phyloP scores from a whole-genome alignment of 2,888 invertebrate species.

The Hofmannophila pseudospretella region DNA sequence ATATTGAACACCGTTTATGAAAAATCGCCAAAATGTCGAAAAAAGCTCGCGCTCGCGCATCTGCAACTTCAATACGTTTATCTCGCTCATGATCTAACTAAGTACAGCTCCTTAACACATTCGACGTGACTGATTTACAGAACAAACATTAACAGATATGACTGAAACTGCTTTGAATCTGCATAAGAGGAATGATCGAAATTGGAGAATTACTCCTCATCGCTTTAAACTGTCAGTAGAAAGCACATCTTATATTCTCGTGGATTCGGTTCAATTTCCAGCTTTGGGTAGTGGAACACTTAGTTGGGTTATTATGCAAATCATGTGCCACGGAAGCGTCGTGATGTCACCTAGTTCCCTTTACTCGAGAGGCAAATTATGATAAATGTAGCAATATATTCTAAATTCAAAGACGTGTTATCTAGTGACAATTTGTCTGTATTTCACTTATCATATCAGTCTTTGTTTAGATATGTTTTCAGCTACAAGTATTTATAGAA shows the following conservation, averaged over 20 bases:
- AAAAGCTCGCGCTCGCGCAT: too few relatives aligned
- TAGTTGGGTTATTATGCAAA: conserved; percentile 69
- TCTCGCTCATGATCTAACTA: too few relatives aligned
- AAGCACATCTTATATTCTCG: conserved; percentile 14
- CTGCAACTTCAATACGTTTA: too few relatives aligned
- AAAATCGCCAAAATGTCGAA: too few relatives aligned
- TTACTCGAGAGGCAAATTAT: conserved; percentile 62
- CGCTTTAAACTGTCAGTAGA: conserved; percentile 19
- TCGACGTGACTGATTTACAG: conserved; percentile 1
- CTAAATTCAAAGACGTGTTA: conserved; percentile 14
- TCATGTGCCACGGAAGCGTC: conserved; percentile 60
- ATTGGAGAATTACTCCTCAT: conserved; percentile 32
- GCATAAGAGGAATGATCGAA: conserved; percentile 60
- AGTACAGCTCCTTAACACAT: background rate
- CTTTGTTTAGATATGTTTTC: too few relatives aligned
- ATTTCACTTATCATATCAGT: background rate
- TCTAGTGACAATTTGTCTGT: conserved; percentile 2
- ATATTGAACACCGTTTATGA: too few relatives aligned
- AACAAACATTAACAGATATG: conserved; percentile 33
- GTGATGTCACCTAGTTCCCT: conserved; percentile 60
- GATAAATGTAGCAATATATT: conserved; percentile 39
- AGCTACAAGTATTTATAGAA: too few relatives aligned
- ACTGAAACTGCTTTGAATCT: conserved; percentile 56
- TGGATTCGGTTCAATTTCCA: background rate
- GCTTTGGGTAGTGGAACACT: conserved; percentile 29